Base-by-base conservation (phyloP, 2,888 invertebrate genomes). In the Cartodere bifasciata region DNA sequence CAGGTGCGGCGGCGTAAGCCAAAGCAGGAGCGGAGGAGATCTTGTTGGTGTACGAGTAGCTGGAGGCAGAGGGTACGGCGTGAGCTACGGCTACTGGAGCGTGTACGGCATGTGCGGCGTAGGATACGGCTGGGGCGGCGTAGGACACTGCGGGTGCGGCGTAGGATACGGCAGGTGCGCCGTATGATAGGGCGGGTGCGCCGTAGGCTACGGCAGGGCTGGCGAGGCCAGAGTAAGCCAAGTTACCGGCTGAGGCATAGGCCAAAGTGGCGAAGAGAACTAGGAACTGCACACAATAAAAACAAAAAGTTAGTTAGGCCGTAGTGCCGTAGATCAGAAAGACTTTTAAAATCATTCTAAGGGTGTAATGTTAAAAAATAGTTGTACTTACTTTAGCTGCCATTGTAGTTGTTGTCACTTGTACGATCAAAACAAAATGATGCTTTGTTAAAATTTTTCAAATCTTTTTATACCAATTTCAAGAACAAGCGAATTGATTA, bases 241-340 rank as follows among this genome's bases (percentile, higher is more conserved):
- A 29, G 23, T 28, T 32, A 12, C 41, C 41, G 23, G 41, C 41
- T 11, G 37, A 35, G n/a, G 36, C 39, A 12, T 17, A 35, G 16
- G 39, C 35, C 37, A 39, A 35, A 25, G 32, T 17, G 36, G 37
- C 36, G 32, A 35, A 37, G 13, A 41, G 29, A 10, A 39, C 35
- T 16, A 37, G 26, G 24, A 41, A 14, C 41, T 41, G 30, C 27
- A 37, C 35, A 23, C 6, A 9, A 10, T n/a, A n/a, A n/a, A n/a
- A n/a, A n/a, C n/a, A n/a, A n/a, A n/a, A n/a, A n/a, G n/a, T n/a
- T n/a, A n/a, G n/a, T n/a, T n/a, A n/a, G n/a, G n/a, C n/a, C n/a
- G n/a, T n/a, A n/a, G n/a, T n/a, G n/a, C n/a, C n/a, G n/a, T n/a
- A n/a, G n/a, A n/a, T n/a, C n/a, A n/a, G n/a, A n/a, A n/a, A n/a